phyloP scores from a whole-genome alignment of 2,113 vertebrate species.

The Mus spicilegus region DNA sequence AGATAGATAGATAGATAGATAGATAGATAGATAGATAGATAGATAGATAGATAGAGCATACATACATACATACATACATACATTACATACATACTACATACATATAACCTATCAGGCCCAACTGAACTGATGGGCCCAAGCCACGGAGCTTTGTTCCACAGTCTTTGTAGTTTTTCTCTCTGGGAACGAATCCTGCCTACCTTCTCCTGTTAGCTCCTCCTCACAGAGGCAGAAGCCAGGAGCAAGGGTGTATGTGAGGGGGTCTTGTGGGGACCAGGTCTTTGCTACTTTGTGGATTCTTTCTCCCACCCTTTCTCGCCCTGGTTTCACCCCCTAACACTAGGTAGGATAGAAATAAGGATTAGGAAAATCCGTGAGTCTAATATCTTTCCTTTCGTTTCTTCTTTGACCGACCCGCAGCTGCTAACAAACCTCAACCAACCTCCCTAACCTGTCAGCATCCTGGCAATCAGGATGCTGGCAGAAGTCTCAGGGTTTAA shows the following conservation, averaged over 20 bases:
- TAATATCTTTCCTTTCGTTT: neutral
- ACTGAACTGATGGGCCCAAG: neutral
- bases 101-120: neutral
- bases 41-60: neutral
- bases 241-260: neutral
- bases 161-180: neutral
- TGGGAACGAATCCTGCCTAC: too few species aligned
- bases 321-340: neutral
- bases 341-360: neutral
- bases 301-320: neutral
- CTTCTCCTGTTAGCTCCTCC: neutral
- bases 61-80: too few species aligned
- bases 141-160: neutral
- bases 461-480: neutral
- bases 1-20: neutral
- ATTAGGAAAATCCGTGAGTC: neutral
- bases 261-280: neutral
- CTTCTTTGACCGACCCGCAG: neutral
- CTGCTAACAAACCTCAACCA: neutral
- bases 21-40: neutral
- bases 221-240: neutral
- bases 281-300: neutral
- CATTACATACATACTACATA: too few species aligned
- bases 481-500: neutral
- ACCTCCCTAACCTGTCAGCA: neutral